Percentiles rank a stretch among this genome's conserved stretches.
Evolutionary conservation across 2,888 invertebrate genomes (phyloP).

Genomic region (Alitta virens): DNA sequence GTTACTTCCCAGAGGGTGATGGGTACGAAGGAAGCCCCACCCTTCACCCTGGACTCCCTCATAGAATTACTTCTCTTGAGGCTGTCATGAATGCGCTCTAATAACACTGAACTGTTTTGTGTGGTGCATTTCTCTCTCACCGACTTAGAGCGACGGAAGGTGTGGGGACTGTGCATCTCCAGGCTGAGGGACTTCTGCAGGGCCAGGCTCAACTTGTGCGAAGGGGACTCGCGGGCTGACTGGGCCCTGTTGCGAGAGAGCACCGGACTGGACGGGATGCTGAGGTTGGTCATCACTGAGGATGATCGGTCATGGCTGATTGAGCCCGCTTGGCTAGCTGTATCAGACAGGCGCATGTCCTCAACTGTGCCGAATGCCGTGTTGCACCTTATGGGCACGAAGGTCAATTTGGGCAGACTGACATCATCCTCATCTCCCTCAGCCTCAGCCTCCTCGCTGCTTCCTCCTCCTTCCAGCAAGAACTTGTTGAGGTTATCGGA

Average conservation of each 20-base stretch:
- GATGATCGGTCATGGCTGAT: not conserved
- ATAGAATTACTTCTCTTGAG: not conserved
- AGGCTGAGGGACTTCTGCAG: too few species aligned
- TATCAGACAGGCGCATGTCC: not conserved
- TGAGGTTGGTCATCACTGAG: not conserved
- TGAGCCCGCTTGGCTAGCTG: not conserved
- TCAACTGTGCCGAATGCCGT: slow-evolving; percentile 19
- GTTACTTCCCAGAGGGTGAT: slow-evolving; percentile 12
- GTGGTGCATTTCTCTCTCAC: not conserved
- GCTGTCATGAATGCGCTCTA: not conserved
- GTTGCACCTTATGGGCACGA: slow-evolving; percentile 22
- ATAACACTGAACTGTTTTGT: not conserved
- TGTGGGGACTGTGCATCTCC: not conserved
- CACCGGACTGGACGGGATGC: not conserved
- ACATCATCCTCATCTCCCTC: not conserved
- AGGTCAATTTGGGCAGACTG: slow-evolving; percentile 2
- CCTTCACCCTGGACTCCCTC: not conserved
- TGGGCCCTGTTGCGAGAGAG: not conserved
- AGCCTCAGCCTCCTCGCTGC: not conserved
- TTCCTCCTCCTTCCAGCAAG: not conserved
- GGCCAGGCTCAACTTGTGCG: not conserved
- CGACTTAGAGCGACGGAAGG: not conserved
- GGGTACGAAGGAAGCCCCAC: too few species aligned
- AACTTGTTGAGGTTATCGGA: not conserved
- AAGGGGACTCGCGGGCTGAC: not conserved